Evolutionary conservation across 23 tunicate species (phyloP), one percentile per base, ranked within the genome.

Genomic region (Corella eumyota): DNA sequence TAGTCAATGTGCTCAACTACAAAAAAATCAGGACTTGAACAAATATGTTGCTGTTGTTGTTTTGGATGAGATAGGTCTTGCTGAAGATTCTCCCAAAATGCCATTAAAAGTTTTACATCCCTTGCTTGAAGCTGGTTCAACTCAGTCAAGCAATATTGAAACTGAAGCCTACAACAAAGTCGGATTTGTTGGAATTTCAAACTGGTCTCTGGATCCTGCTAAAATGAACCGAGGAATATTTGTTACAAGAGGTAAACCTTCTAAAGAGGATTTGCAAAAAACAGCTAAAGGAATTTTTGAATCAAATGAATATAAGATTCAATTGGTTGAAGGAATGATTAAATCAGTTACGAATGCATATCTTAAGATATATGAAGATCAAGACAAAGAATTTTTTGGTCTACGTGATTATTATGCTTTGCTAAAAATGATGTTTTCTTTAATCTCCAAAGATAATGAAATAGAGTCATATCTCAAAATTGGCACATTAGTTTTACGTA

Each of bases 191-290:
- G 94, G 94, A 34, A 84, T 84, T 15, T 84, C 94, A 69, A 84
- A 84, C 73, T 84, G 94, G 94, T 83, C 94, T 21, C 31, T 84
- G 46, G 94, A 84, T 58, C 94, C 94, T 23, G 94, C 94, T 2
- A 84, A 84, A 56, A 84, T 84, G 94, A 84, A 84, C 34, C 51
- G 94, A 55, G 94, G 94, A 5, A 84, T 84, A 9, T 84, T 84
- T 58, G 94, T 84, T 23, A 74, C 75, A n/a, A 70, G 83, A 46
- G 80, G 72, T 26, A 48, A 84, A 64, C 94, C 94, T 1, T 36
- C 77, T 0, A 56, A 75, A 63, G 37, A 29, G 19, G 94, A 84
- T 35, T 56, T 84, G 49, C 36, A 75, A 22, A 68, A 67, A 69
- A 84, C 94, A 7, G 94, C 94, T 2, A 55, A 75, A 36, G 94